Percentiles rank a stretch among this genome's conserved stretches.
Evolutionary conservation across 2,888 invertebrate species (phyloP).

Genomic region (Protula sp.): DNA sequence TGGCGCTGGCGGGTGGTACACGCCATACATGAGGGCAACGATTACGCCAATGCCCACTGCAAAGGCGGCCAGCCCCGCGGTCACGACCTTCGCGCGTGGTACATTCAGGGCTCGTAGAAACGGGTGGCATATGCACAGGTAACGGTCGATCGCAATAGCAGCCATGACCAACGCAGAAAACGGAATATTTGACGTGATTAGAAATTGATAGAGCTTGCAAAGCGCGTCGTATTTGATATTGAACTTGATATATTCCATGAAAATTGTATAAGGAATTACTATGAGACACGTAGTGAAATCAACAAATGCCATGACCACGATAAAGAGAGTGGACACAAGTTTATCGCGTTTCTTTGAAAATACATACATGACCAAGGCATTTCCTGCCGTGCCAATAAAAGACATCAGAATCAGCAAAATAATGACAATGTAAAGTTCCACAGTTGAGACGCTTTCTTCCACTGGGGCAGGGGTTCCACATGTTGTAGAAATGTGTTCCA

Average conservation of each 20-base stretch:
- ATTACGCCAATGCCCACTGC: constrained; percentile 36
- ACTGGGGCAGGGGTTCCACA: too few relatives aligned
- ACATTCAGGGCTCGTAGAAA: constrained; percentile 40
- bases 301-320: constrained; percentile 39
- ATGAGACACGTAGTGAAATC: constrained; percentile 42
- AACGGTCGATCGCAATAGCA: constrained; percentile 30
- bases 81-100: constrained; percentile 26
- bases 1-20: constrained; percentile 13
- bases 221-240: constrained; percentile 28
- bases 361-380: constrained; percentile 46
- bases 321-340: constrained; percentile 37
- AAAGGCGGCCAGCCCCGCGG: constrained; percentile 29
- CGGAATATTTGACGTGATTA: constrained; percentile 41
- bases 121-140: constrained; percentile 45
- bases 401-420: constrained; percentile 36
- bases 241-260: constrained; percentile 35
- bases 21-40: constrained; percentile 32
- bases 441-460: not conserved
- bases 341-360: constrained; percentile 40
- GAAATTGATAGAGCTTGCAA: constrained; percentile 37
- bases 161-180: constrained; percentile 45
- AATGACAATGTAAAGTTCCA: constrained; percentile 27
- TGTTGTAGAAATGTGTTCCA: too few relatives aligned
- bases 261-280: constrained; percentile 38
- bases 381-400: constrained; percentile 42